phyloP scores from a whole-genome alignment of 2,888 invertebrate species.

The Alsophila aescularia region DNA sequence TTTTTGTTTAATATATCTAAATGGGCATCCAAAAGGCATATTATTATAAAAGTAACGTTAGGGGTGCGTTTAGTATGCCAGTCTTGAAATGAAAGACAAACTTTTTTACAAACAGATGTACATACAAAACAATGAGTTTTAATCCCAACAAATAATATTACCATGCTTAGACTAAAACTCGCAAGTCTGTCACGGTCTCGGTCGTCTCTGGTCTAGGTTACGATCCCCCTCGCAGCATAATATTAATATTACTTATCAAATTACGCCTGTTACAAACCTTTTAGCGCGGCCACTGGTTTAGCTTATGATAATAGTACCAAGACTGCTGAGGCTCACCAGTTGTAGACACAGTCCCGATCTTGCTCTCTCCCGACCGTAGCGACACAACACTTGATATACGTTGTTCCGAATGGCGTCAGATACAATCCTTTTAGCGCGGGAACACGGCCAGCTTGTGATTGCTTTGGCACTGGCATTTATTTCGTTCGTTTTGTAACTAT shows the following conservation, averaged over 20 bases:
- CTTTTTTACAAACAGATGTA: not conserved
- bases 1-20: slow-evolving; percentile 17
- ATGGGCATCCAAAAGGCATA: slow-evolving; percentile 25
- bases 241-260: too few species aligned
- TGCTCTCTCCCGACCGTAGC: slow-evolving; percentile 18
- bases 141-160: too few species aligned
- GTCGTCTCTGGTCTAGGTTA: too few species aligned
- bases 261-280: too few species aligned
- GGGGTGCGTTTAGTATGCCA: slow-evolving; percentile 3
- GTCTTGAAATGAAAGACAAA: not conserved
- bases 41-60: slow-evolving; percentile 20
- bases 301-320: not conserved
- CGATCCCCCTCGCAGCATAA: too few species aligned
- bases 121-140: too few species aligned
- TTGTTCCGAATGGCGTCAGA: slow-evolving; percentile 29
- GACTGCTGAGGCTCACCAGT: not conserved
- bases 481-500: slow-evolving; percentile 33
- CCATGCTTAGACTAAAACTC: too few species aligned
- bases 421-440: slow-evolving; percentile 58
- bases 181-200: too few species aligned
- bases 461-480: slow-evolving; percentile 52
- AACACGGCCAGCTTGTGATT: slow-evolving; percentile 54
- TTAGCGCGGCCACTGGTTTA: not conserved
- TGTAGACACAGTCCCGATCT: not conserved
- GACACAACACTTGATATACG: slow-evolving; percentile 28